Conservation (phyloP, 2,888 invertebrate genomes). For the Microplitis deprimator region DNA sequence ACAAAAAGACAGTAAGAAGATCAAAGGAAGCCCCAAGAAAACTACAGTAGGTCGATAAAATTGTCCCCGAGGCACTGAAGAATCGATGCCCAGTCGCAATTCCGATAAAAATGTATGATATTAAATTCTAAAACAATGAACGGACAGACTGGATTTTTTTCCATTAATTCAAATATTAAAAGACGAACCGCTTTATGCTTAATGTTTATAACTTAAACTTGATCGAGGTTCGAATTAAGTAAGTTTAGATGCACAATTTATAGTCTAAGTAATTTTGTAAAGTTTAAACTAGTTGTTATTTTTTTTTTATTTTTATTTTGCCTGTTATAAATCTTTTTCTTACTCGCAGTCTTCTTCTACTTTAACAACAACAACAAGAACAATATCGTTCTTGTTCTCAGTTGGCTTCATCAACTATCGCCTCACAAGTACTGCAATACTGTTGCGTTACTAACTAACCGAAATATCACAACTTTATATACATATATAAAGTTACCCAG, state of each 20-base stretch:
- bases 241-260: background rate
- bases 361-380: background rate
- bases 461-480: background rate
- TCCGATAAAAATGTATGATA: background rate
- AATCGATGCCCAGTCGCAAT: background rate
- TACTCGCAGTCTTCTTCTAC: background rate
- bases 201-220: background rate
- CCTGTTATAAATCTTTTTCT: background rate
- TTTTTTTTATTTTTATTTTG: background rate
- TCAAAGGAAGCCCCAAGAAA: conserved; percentile 10
- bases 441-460: background rate
- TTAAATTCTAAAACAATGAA: background rate
- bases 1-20: conserved; percentile 1
- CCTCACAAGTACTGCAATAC: background rate
- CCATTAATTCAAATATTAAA: too few species aligned
- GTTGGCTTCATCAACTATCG: background rate
- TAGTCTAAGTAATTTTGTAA: background rate
- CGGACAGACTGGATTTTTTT: background rate
- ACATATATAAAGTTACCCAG: background rate
- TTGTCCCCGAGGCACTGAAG: conserved; percentile 1
- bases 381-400: background rate
- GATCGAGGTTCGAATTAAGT: background rate
- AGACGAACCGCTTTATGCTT: too few species aligned
- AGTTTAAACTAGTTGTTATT: background rate
- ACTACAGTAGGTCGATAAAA: conserved; percentile 23